Evolutionary conservation across 2,113 vertebrate genomes (phyloP).

Genomic region (Himantopus leucocephalus): DNA sequence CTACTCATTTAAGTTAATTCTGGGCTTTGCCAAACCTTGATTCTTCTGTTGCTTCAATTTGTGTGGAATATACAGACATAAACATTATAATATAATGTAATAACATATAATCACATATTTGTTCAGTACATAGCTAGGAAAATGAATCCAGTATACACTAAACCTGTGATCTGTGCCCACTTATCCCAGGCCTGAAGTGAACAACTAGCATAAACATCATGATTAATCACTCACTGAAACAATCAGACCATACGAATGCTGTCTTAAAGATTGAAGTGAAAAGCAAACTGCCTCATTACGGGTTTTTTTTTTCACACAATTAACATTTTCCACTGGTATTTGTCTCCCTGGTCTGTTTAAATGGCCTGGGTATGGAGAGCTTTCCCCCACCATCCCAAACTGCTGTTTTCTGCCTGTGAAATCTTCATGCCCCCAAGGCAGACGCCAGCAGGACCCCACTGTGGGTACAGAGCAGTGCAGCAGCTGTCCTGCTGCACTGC

Average conservation of each 20-base stretch:
- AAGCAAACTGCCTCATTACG: neutral
- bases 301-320: neutral
- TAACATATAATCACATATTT: neutral
- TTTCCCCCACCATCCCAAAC: neutral
- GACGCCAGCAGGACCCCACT: neutral
- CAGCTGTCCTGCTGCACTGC: accelerated
- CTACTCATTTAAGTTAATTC: neutral
- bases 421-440: accelerated
- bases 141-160: neutral
- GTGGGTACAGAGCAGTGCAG: accelerated
- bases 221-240: neutral
- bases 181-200: neutral
- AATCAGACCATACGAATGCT: neutral
- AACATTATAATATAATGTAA: neutral
- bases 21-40: neutral
- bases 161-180: neutral
- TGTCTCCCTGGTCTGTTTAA: neutral
- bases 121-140: neutral
- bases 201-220: neutral
- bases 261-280: neutral
- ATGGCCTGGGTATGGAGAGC: neutral
- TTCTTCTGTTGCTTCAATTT: neutral
- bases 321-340: neutral
- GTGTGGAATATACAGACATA: neutral
- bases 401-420: neutral